phyloP scores from a whole-genome alignment of 2,797 vertebrate species.

The Acrossocheilus fasciatus region DNA sequence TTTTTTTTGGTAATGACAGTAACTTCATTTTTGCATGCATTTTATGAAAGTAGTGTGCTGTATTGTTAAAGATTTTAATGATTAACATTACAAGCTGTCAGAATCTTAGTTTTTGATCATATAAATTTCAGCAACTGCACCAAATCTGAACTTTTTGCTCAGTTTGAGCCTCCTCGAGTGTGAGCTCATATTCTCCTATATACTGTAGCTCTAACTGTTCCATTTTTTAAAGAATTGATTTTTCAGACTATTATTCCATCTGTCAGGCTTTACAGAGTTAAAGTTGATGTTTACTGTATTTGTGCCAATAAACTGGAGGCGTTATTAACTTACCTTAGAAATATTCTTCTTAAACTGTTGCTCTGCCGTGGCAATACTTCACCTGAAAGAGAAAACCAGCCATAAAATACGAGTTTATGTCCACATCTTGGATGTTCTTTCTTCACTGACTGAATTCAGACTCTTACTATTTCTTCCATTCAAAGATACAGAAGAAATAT shows the following conservation, averaged over 20 bases:
- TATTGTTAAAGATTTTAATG: neutral
- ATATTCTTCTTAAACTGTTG: neutral
- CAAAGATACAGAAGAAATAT: neutral
- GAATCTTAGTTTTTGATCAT: neutral
- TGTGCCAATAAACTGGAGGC: neutral
- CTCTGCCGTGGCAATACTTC: neutral
- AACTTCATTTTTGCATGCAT: neutral
- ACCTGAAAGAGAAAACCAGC: neutral
- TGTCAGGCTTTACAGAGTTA: neutral
- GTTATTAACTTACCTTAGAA: neutral
- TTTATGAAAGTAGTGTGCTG: neutral
- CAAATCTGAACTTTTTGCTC: neutral
- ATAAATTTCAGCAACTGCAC: neutral
- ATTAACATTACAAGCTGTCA: neutral
- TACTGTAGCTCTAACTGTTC: neutral
- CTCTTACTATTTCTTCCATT: neutral
- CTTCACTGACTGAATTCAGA: neutral
- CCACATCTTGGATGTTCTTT: neutral
- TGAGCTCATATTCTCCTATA: neutral
- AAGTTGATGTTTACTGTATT: slow-evolving; percentile 5
- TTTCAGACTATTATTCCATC: neutral
- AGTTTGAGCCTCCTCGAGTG: neutral
- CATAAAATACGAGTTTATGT: neutral
- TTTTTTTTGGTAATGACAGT: neutral
- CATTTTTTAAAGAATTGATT: neutral